These are phyloP conservation scores for Betta splendens DNA, from an alignment of 2,797 vertebrate species.

Conservation along the genomic window DNA sequence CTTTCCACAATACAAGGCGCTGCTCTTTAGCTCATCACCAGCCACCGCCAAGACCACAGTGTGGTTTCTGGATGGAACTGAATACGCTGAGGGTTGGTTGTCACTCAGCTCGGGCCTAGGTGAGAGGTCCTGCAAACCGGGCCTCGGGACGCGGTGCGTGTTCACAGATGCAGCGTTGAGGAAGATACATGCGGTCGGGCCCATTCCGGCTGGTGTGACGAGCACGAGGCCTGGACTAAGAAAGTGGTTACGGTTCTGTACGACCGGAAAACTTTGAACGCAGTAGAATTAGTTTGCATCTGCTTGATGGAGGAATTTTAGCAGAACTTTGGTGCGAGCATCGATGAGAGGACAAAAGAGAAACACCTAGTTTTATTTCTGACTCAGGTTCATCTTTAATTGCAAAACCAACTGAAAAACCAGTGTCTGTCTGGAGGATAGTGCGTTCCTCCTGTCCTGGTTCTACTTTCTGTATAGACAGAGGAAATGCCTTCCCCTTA, in stretches of 20 bases:
- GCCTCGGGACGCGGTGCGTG: slow-evolving; percentile 18
- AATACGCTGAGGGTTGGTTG: slow-evolving; percentile 32
- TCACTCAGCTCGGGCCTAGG: slow-evolving; percentile 42
- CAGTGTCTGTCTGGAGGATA: slow-evolving; percentile 29
- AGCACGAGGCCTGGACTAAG: neutral
- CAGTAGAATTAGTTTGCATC: too few species aligned
- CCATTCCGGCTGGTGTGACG: slow-evolving; percentile 7
- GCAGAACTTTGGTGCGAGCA: neutral
- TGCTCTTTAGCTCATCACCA: slow-evolving; percentile 61
- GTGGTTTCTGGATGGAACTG: slow-evolving; percentile 75
- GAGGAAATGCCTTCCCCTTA: slow-evolving; percentile 87
- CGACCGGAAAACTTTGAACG: neutral
- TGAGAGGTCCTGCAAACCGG: slow-evolving; percentile 50
- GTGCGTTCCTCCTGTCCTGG: slow-evolving; percentile 69
- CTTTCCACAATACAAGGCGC: slow-evolving; percentile 55
- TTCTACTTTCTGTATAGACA: slow-evolving; percentile 69
- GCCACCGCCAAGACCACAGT: slow-evolving; percentile 69
- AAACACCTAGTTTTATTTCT: too few species aligned
- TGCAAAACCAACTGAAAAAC: slow-evolving; percentile 43
- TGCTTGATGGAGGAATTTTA: neutral
- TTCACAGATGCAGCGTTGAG: slow-evolving; percentile 11
- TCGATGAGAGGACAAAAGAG: too few species aligned
- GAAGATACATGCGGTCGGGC: neutral
- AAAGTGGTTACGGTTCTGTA: neutral
- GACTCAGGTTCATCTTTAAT: slow-evolving; percentile 6